phyloP scores from a whole-genome alignment of 2,888 invertebrate species.

The Podabrus alpinus region DNA sequence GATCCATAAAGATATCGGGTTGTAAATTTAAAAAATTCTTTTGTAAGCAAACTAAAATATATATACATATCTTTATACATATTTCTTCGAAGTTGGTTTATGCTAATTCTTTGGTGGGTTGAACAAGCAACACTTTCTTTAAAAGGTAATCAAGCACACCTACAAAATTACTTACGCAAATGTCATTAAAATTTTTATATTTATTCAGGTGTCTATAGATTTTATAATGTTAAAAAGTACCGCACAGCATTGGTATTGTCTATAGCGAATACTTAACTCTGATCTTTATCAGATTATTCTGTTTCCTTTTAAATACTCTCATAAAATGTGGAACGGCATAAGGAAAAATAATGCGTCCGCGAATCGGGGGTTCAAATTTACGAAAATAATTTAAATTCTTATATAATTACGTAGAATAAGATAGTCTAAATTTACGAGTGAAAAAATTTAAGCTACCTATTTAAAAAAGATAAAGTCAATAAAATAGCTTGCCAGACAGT shows the following conservation, averaged over 20 bases:
- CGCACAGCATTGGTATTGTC: neutral
- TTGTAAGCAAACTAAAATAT: neutral
- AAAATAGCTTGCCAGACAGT: neutral
- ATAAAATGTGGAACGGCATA: neutral
- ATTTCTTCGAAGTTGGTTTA: constrained; percentile 1
- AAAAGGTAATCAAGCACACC: constrained; percentile 13
- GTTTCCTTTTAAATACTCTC: neutral
- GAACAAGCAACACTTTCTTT: neutral
- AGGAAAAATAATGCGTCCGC: neutral
- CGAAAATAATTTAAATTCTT: neutral
- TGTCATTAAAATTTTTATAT: neutral
- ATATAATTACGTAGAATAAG: too few species aligned
- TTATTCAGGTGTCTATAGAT: neutral
- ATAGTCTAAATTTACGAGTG: neutral
- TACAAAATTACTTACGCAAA: constrained; percentile 1
- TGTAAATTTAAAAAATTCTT: constrained; percentile 1
- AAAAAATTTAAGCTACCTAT: neutral
- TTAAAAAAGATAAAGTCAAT: neutral
- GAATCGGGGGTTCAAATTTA: neutral
- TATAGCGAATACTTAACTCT: neutral
- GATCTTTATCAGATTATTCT: neutral
- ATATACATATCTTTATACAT: neutral
- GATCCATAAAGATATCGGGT: neutral
- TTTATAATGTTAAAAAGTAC: neutral
- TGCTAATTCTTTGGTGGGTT: neutral